A percentile compares a stretch with the other conserved stretches of the same genome.
Evolutionary conservation across 2,888 invertebrate genomes (phyloP).

Genomic region (Enoplolaimus lenunculus): DNA sequence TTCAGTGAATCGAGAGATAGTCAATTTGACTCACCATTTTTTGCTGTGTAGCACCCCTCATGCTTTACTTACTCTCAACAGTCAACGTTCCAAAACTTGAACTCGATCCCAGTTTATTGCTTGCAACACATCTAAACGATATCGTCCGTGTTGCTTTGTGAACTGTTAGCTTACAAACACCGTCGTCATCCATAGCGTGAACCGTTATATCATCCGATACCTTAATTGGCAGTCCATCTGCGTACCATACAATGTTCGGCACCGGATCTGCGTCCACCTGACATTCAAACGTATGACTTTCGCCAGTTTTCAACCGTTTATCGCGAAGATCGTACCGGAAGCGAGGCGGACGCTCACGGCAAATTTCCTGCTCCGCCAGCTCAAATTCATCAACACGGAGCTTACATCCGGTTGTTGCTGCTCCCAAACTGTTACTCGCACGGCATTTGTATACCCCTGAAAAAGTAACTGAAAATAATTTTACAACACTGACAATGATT

Average conservation of each 20-base stretch:
- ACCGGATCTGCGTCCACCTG: constrained; percentile 45
- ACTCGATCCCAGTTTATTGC: not conserved
- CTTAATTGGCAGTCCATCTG: not conserved
- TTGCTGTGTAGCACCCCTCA: no score
- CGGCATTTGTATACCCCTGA: constrained; percentile 51
- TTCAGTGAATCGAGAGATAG: no score
- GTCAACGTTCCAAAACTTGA: not conserved
- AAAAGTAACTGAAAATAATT: no score
- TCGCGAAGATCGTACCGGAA: constrained; percentile 44
- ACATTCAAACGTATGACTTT: constrained; percentile 40
- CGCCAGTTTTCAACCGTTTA: constrained; percentile 35
- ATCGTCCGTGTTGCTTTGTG: not conserved
- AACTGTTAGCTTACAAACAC: not conserved
- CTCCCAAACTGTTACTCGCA: constrained; percentile 67
- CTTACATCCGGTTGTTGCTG: constrained; percentile 15
- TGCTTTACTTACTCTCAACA: not conserved
- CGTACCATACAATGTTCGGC: constrained; percentile 41
- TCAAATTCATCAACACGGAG: not conserved
- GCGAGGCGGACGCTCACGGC: constrained; percentile 32
- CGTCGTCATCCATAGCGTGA: not conserved
- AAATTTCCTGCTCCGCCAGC: not conserved
- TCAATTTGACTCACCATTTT: no score
- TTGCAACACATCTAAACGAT: not conserved
- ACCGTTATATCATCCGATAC: not conserved
- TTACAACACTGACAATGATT: no score